Percentiles rank a stretch among this genome's conserved stretches.
phyloP scores from a whole-genome alignment of 2,797 vertebrate genomes.

The Loris lydekkerianus region DNA sequence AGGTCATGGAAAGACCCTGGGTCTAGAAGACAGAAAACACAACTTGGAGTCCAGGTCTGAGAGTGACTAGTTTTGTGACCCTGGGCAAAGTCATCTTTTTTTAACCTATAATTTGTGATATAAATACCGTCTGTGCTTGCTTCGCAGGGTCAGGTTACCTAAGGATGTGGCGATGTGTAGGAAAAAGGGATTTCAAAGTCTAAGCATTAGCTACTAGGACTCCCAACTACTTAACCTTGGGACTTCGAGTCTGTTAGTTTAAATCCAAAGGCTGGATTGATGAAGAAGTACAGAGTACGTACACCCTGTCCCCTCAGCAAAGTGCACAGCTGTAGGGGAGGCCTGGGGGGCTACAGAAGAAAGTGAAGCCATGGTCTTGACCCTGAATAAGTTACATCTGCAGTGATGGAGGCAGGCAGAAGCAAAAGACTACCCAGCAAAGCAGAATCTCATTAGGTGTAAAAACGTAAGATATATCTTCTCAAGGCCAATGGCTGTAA shows the following conservation, averaged over 20 bases:
- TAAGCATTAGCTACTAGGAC: neutral
- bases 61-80: neutral
- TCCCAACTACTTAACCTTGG: neutral
- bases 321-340: neutral
- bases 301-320: no score
- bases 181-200: neutral
- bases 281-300: neutral
- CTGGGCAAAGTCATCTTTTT: neutral
- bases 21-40: neutral
- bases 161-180: neutral
- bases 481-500: neutral
- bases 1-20: neutral
- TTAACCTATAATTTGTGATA: neutral
- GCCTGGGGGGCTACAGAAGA: neutral
- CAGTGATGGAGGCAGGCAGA: neutral
- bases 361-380: fast-evolving
- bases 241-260: fast-evolving
- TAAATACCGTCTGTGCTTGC: neutral
- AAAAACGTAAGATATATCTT: fast-evolving
- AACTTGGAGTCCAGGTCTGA: neutral
- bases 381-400: neutral
- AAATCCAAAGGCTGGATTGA: neutral
- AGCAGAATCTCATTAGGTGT: neutral
- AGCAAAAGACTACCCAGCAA: neutral
- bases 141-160: neutral